Evolutionary conservation across 1,140 invertebrate genomes (phyloP).

Genomic region (Musca vetustissima): DNA sequence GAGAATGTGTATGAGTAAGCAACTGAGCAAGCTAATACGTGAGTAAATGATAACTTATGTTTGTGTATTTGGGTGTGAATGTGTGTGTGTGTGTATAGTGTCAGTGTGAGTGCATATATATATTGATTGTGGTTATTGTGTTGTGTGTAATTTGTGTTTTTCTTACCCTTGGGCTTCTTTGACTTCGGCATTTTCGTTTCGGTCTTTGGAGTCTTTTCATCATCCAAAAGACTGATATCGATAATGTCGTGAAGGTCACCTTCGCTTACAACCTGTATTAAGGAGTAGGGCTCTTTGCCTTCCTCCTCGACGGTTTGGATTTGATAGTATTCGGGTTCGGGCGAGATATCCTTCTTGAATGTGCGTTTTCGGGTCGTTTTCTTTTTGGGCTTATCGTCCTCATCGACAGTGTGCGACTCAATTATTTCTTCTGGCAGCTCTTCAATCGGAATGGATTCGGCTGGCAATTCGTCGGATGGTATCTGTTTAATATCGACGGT

Average conservation of each 20-base stretch:
- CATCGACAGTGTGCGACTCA: conserved; percentile 45
- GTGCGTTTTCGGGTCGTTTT: conserved; percentile 52
- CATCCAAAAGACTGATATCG: conserved; percentile 49
- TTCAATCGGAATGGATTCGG: conserved; percentile 40
- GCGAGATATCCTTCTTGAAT: conserved; percentile 49
- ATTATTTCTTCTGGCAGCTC: conserved; percentile 56
- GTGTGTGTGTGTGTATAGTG: not conserved
- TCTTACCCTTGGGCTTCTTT: conserved; percentile 55
- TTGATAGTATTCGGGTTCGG: conserved; percentile 52
- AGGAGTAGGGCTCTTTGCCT: conserved; percentile 51
- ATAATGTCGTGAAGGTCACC: conserved; percentile 53
- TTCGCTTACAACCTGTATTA: conserved; percentile 51
- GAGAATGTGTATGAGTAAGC: no score
- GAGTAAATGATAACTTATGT: no score
- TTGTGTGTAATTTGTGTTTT: conserved; percentile 29
- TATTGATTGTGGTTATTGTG: conserved; percentile 1
- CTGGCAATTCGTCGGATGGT: conserved; percentile 35
- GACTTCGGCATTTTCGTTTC: conserved; percentile 48
- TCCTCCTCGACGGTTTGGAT: conserved; percentile 56
- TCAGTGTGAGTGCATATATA: not conserved
- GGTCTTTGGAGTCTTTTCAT: conserved; percentile 38
- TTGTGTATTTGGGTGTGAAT: not conserved
- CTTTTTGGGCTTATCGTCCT: conserved; percentile 50
- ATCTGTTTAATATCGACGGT: conserved; percentile 41
- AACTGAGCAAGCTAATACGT: not conserved